These are phyloP conservation scores for Agonopterix heracliana DNA, from an alignment of 2,888 invertebrate genomes.

Conservation along the genomic window DNA sequence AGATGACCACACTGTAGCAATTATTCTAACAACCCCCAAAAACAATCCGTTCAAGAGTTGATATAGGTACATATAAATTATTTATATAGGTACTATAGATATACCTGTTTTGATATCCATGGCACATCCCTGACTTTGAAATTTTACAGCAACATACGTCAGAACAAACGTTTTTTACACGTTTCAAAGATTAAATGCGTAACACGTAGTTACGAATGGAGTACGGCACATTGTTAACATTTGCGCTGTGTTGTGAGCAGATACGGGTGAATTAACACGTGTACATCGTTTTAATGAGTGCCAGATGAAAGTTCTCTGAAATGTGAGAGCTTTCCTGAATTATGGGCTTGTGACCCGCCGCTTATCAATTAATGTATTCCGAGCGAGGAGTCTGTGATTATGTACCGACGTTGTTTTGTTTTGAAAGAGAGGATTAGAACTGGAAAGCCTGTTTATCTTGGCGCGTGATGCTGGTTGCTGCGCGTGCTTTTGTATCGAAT, in stretches of 20 bases:
- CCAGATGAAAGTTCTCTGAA: conserved; percentile 45
- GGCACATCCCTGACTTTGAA: too few species aligned
- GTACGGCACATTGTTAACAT: conserved; percentile 1
- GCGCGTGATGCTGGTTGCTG: conserved; percentile 4
- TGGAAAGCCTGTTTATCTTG: conserved; percentile 27
- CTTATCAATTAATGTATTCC: conserved; percentile 62
- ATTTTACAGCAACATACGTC: too few species aligned
- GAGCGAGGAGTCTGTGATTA: conserved; percentile 36
- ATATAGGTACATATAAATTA: too few species aligned
- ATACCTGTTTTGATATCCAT: too few species aligned
- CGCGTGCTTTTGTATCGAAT: background rate
- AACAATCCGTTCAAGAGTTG: too few species aligned
- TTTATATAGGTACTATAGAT: too few species aligned
- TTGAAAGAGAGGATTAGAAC: conserved; percentile 28
- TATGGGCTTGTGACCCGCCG: conserved; percentile 45
- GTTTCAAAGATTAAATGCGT: too few species aligned
- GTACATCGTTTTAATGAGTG: conserved; percentile 26
- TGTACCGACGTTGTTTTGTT: conserved; percentile 21
- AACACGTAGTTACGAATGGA: background rate
- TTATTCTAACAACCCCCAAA: too few species aligned
- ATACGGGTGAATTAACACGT: conserved; percentile 16
- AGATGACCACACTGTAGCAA: too few species aligned
- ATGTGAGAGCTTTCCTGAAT: conserved; percentile 48
- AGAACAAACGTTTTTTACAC: too few species aligned
- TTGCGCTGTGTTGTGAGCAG: background rate